A percentile compares a stretch with the other conserved stretches of the same genome.
phyloP scores from a whole-genome alignment of 2,888 invertebrate species.

The Rhagium mordax region DNA sequence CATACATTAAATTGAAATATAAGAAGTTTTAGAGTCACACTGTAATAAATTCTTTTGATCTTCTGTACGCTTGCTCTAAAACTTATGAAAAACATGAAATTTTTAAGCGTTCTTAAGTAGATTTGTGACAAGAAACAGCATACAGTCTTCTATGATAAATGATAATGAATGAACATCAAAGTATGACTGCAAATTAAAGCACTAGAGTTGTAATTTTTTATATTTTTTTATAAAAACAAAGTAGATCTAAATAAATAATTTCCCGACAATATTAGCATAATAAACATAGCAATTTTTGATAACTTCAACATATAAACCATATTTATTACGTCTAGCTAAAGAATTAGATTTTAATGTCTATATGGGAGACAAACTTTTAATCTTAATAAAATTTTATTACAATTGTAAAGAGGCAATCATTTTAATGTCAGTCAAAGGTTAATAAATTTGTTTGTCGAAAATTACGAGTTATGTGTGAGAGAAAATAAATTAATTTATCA shows the following conservation, averaged over 20 bases:
- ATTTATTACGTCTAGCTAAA: background rate
- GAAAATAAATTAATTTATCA: background rate
- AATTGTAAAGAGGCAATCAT: background rate
- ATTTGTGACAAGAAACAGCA: constrained; percentile 12
- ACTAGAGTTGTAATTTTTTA: background rate
- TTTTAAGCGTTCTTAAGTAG: background rate
- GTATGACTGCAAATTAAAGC: background rate
- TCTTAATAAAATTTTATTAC: constrained; percentile 14
- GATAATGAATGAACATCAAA: background rate
- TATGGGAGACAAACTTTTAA: background rate
- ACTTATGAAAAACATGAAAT: constrained; percentile 1
- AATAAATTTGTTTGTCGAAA: constrained; percentile 25
- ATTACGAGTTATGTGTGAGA: background rate
- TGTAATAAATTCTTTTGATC: constrained; percentile 11
- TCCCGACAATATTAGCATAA: background rate
- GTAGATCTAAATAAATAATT: background rate
- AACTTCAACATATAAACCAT: background rate
- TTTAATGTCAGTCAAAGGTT: constrained; percentile 14
- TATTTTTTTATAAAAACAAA: background rate
- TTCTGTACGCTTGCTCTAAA: background rate
- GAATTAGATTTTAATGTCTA: background rate
- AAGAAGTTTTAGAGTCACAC: background rate
- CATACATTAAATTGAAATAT: constrained; percentile 6
- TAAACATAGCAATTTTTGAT: background rate
- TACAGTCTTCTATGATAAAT: background rate